Base-by-base conservation (phyloP, 2,113 vertebrate genomes). In the Megalops atlanticus region DNA sequence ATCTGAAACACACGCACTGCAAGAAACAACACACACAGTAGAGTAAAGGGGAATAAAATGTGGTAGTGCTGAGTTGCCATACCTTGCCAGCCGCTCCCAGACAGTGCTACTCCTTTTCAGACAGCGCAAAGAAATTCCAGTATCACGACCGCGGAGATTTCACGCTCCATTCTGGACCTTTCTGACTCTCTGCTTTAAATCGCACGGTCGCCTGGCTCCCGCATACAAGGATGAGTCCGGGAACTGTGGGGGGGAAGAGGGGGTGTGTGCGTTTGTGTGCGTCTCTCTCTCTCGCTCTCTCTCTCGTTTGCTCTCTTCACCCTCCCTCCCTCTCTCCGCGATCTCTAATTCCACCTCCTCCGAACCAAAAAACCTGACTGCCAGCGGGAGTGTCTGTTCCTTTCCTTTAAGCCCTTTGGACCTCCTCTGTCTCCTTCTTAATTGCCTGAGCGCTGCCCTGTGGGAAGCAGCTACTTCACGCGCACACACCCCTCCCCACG, bases 211-310 rank as follows among this genome's bases (percentile, higher is more conserved):
- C 86, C 79, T 88, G 86, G 86, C 85, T 89, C 75, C 80, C 81
- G 33, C 12, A 47, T 82, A 74, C 74, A 84, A 85, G 82, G 87
- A 91, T 88, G 88, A 91, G 87, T 86, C 86, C 84, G 87, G 80
- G 78, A 88, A 89, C 74, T 86, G 84, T 83, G 82, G 68, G 84
- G 78, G 38, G 39, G 45, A 80, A 45, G 70, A 58, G 72, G 89
- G 84, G 47, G 76, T 82, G 86, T 85, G 88, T 80, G 81, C 78
- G 77, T 86, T 87, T 87, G 81, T 80, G 84, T 73, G 36, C 76
- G 80, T 75, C 85, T 76, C 78, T 80, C 76, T 35, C 77, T 27
- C 35, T 72, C 81, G n/a, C 79, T 87, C 79, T 87, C 80, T 87
- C 84, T 89, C 85, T 84, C 87, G 85, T 86, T 84, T 84, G 15